phyloP scores from a whole-genome alignment of 37 sponge, comb jelly and placozoan genomes.

The Beroe ovata region DNA sequence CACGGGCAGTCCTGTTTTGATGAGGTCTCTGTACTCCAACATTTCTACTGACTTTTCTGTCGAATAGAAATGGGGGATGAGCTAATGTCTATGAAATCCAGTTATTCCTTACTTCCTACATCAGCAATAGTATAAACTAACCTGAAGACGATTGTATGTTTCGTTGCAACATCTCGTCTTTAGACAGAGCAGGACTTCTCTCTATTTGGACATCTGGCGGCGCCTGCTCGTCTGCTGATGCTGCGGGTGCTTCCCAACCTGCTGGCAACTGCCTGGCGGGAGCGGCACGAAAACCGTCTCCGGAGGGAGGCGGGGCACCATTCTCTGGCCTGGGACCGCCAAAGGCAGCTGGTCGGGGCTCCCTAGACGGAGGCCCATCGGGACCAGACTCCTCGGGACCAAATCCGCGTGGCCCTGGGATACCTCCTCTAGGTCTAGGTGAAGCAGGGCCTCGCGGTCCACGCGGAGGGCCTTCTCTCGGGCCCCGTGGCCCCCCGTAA shows the following conservation, averaged over 20 bases:
- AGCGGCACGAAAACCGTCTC: background rate
- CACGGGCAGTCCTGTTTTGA: conserved; percentile 47
- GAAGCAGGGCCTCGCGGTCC: background rate
- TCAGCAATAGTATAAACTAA: no score
- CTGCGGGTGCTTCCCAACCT: background rate
- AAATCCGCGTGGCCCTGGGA: background rate
- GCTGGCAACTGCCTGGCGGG: conserved; percentile 11
- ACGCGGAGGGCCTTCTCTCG: background rate
- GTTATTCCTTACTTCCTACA: no score
- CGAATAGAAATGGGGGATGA: background rate
- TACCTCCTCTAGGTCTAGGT: background rate
- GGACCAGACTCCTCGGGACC: background rate
- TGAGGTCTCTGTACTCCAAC: background rate
- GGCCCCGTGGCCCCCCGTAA: background rate
- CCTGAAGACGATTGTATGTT: conserved; percentile 11
- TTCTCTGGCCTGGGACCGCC: background rate
- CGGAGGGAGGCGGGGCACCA: background rate
- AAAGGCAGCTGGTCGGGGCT: background rate
- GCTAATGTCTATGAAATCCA: no score
- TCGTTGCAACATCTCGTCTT: background rate
- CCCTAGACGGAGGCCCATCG: background rate
- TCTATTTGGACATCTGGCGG: background rate
- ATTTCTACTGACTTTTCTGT: conserved; percentile 32
- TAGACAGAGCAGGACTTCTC: background rate
- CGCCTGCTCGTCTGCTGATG: background rate